Base-by-base conservation (phyloP, 2,797 vertebrate genomes). In the Dipus sagitta region DNA sequence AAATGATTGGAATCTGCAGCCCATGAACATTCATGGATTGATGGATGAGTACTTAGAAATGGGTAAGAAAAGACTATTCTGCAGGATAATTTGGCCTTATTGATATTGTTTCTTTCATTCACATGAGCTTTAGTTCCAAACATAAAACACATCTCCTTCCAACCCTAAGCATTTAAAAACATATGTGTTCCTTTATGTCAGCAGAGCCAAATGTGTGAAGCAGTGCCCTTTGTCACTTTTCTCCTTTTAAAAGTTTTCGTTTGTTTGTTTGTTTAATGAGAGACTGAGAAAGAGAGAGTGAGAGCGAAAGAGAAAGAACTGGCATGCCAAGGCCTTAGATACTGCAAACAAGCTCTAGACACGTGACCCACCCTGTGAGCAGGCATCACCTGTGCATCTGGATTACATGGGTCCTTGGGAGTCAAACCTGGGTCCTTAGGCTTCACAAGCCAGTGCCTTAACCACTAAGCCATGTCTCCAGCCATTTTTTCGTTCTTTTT, bases 1-100 rank as follows among this genome's bases (percentile, higher is more conserved):
- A 97, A 99, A 99, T 97, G 99, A 99, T 96, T 99, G 99, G 99
- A 99, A 99, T 96, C 98, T 99, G 91, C 99, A 99, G 95, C 99
- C 99, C 6, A 99, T 99, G 99, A 99, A 99, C 24, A 98, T 99
- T 42, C 99, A 99, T 0, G 99, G 99, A 32, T 98, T 99, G 68
- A 99, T 99, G 98, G 99, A 99, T 0, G 99, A 99, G 95, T 99
- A 99, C 96, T 98, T 99, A 86, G 99, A 99, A 97, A 99, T 99
- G 99, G 99, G 99, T 99, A 98, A 98, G 98, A 34, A 89, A 30
- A 80, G 30, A 32, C 26, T 28, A 13, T 85, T 75, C 20, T 76
- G 26, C 14, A 13, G 21, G 68, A 18, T 4, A 78, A 1, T 30
- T 17, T 81, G 71, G 14, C 18, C 34, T 60, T 77, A 23, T 65